Base-by-base conservation (phyloP, 1,140 invertebrate genomes). In the Drosophila chauvacae region DNA sequence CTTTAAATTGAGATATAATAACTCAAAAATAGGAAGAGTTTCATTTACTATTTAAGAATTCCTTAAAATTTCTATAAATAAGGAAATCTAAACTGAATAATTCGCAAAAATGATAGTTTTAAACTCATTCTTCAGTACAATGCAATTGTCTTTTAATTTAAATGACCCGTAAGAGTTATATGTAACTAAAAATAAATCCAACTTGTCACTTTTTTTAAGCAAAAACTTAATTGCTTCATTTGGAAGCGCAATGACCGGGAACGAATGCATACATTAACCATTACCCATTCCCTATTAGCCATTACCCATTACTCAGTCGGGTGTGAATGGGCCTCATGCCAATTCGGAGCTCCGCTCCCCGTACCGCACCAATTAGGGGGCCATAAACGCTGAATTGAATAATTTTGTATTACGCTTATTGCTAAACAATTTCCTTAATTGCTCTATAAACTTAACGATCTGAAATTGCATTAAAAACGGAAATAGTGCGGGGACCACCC, bases 371-470 rank as follows among this genome's bases (percentile, higher is more conserved):
- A 78, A 77, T 78, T 70, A 78, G 70, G 64, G 50, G 74, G 20
- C 75, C 63, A 70, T 78, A 77, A 78, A 78, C 53, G 37, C 45
- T 56, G 57, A 78, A 63, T 78, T 77, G 65, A 78, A 78, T 78
- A 68, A 77, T 77, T 77, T 77, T 66, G 60, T 75, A 75, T 75
- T 51, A 58, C 61, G 60, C 71, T 76, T 75, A 76, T 76, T 59
- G 74, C 63, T 68, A 61, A 77, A 77, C 74, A 77, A 78, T 78
- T 78, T 70, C 51, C 56, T 57, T 78, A 50, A 78, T 78, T 57
- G 65, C 75, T 51, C 75, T 63, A 78, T 78, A 78, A 78, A 70
- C 65, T 78, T 78, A 60, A 79, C 62, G 69, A 80, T 48, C 66
- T 47, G 42, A 44, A 55, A 64, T 63, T 64, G 77, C 69, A 74